These are phyloP conservation scores for Chaitophorus viminalis DNA, from an alignment of 2,888 invertebrate species.

Conservation along the genomic window DNA sequence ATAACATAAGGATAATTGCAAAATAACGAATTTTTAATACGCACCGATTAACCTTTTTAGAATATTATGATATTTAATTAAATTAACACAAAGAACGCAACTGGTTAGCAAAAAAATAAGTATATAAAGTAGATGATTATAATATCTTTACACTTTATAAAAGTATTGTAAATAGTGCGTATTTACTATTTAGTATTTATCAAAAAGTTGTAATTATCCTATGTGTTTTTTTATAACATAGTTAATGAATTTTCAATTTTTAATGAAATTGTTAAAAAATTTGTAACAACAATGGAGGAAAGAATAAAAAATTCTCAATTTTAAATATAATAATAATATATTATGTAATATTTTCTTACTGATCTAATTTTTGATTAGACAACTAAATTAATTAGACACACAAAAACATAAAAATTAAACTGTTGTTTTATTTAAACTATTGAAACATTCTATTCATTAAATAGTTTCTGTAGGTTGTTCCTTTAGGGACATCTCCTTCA, in stretches of 20 bases:
- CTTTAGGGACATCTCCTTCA: conserved; percentile 41
- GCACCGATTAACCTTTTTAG: no score
- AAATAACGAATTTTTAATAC: no score
- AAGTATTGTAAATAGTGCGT: no score
- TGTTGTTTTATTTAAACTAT: conserved; percentile 38
- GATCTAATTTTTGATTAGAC: conserved; percentile 22
- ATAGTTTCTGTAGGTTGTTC: conserved; percentile 35
- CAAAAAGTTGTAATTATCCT: no score
- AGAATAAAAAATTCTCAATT: conserved; percentile 12
- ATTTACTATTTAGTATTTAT: no score
- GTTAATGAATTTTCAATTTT: background rate
- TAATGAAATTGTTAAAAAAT: background rate
- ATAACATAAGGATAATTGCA: no score
- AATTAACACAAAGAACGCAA: no score
- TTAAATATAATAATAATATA: conserved; percentile 7
- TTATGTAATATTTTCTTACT: background rate
- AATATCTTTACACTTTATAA: no score
- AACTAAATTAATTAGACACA: conserved; percentile 22
- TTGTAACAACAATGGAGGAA: conserved; percentile 9
- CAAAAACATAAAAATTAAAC: conserved; percentile 20
- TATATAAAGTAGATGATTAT: no score
- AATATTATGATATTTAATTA: no score
- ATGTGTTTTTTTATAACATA: background rate
- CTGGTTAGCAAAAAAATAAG: no score
- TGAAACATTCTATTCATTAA: conserved; percentile 23